Evolutionary conservation across 1,140 invertebrate genomes (phyloP), one percentile per base, ranked within the genome.

Genomic region (Goniozus legneri): DNA sequence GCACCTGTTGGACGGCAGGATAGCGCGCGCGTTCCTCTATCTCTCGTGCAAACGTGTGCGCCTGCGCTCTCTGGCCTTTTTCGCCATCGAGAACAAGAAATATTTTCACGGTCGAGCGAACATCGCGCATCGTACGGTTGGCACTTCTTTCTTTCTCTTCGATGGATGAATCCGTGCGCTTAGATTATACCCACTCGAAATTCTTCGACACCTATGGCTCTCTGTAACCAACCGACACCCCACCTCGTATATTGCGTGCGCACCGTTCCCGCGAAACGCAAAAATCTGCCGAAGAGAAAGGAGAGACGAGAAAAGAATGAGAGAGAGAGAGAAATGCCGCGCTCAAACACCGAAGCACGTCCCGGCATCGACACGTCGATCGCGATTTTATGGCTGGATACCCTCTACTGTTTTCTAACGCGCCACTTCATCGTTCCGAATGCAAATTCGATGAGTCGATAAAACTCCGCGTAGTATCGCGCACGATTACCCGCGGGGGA

Each of bases 1-100:
- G 56, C 61, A 64, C 59, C 59, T 64, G 59, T 62, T 62, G 59
- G 59, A 50, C 44, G 44, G 12, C 37, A 43, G 47, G 57, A 62
- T 62, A 50, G 58, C 53, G 40, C 41, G 48, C 60, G 56, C 41
- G 41, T 24, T 22, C 30, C 22, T 51, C 49, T 44, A 34, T 35
- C 47, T 35, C 24, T 18, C 36, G 42, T 43, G 56, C 44, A 44
- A n/a, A n/a, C n/a, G n/a, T n/a, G 44, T 15, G 31, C 13, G 39
- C 33, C 40, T 42, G 36, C 24, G 22, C 36, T 32, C 21, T 36
- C 33, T 22, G 47, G 8, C 33, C 31, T 50, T 61, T 61, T 60
- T 60, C 54, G 58, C 54, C 41, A 52, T 27, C 22, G 47, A 40
- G 49, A 56, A 50, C 50, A 50, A n/a, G 56, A 58, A 61, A 61